phyloP scores from a whole-genome alignment of 2,797 vertebrate species.

The Micropoecilia bifurca region DNA sequence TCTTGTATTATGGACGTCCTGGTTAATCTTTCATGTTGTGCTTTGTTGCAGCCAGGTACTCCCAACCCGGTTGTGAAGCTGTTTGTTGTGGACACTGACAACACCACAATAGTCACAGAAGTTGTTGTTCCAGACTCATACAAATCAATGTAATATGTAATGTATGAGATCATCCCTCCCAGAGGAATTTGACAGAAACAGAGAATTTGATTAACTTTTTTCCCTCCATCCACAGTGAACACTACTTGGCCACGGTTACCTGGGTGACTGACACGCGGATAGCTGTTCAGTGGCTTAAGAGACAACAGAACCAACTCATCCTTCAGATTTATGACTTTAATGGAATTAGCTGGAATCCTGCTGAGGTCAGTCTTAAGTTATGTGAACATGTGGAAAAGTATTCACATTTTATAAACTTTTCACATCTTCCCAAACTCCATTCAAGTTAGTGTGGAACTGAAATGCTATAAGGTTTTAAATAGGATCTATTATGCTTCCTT shows the following conservation, averaged over 20 bases:
- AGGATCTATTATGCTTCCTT: too few relatives aligned
- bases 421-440: neutral
- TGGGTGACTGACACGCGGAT: slow-evolving; percentile 89
- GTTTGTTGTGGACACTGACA: slow-evolving; percentile 84
- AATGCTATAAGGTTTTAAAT: neutral
- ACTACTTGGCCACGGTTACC: slow-evolving; percentile 92
- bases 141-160: slow-evolving; percentile 78
- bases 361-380: slow-evolving; percentile 28
- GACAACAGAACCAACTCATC: slow-evolving; percentile 88
- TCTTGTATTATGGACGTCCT: neutral
- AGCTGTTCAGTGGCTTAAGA: slow-evolving; percentile 92
- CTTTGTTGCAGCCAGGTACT: slow-evolving; percentile 85
- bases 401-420: neutral
- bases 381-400: neutral
- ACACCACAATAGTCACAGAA: slow-evolving; percentile 68
- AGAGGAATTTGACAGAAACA: neutral
- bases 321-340: slow-evolving; percentile 86
- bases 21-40: slow-evolving; percentile 5
- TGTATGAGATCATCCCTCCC: neutral
- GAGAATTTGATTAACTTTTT: neutral
- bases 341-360: slow-evolving; percentile 53
- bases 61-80: slow-evolving; percentile 89
- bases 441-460: neutral
- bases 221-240: slow-evolving; percentile 81
- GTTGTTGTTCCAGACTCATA: slow-evolving; percentile 83